Evolutionary conservation across 2,113 vertebrate genomes (phyloP).

Genomic region (Miniopterus natalensis): DNA sequence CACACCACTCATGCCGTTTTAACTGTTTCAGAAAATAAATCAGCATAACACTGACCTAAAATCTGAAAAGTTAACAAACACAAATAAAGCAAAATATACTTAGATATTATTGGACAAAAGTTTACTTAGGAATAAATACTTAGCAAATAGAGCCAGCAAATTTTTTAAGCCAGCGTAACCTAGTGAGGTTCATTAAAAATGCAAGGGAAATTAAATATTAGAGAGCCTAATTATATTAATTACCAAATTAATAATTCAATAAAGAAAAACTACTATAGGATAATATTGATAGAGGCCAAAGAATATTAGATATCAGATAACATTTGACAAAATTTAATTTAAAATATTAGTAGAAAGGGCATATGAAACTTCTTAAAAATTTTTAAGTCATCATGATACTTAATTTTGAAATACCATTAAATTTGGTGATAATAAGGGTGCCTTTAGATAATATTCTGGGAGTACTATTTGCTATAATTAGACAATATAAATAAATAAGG

Average conservation of each 20-base stretch:
- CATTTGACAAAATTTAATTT: not conserved
- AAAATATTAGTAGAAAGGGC: not conserved
- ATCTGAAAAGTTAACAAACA: not conserved
- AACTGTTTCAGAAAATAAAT: constrained; percentile 9
- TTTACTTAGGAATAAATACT: not conserved
- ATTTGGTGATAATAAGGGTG: not conserved
- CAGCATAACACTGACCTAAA: not conserved
- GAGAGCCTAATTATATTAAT: not conserved
- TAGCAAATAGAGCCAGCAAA: not conserved
- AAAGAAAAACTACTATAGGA: not conserved
- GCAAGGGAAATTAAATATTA: not conserved
- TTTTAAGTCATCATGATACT: not conserved
- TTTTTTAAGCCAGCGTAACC: not conserved
- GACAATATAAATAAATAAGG: not conserved
- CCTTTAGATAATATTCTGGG: not conserved
- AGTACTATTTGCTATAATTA: not conserved
- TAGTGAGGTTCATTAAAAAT: constrained; percentile 29
- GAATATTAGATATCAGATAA: not conserved
- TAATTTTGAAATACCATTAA: not conserved
- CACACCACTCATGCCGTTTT: not conserved
- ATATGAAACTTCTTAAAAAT: not conserved
- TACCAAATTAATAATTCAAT: not conserved
- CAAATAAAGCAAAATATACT: not conserved
- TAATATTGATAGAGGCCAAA: not conserved
- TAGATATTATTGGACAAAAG: not conserved